These are phyloP conservation scores for Ceyx cyanopectus DNA, from an alignment of 2,113 vertebrate genomes.

Conservation along the genomic window DNA sequence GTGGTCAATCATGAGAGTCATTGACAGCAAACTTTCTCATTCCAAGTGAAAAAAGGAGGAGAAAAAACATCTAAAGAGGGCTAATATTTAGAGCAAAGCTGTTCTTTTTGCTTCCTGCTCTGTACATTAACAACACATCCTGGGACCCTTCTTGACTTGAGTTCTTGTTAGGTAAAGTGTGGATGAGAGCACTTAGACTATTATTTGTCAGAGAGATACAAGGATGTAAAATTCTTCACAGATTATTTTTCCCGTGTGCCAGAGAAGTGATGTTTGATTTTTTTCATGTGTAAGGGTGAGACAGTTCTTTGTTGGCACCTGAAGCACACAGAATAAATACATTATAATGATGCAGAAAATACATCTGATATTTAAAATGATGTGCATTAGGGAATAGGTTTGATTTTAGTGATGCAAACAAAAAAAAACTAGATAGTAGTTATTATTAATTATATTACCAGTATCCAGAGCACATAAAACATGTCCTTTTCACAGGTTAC, in stretches of 20 bases:
- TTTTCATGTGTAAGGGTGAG: background rate
- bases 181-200: background rate
- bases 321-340: background rate
- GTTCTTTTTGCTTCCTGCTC: background rate
- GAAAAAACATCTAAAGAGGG: background rate
- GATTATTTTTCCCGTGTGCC: background rate
- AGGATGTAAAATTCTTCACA: background rate
- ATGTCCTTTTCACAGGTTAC: background rate
- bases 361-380: background rate
- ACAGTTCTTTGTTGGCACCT: background rate
- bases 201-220: background rate
- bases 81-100: background rate
- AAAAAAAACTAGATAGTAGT: background rate
- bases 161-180: background rate
- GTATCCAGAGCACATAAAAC: background rate
- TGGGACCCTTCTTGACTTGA: background rate
- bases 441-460: too few species aligned
- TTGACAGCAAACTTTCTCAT: constrained; percentile 12
- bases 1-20: background rate
- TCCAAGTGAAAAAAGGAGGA: background rate
- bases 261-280: background rate
- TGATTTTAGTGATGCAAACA: background rate
- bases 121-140: background rate
- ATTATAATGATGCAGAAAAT: background rate
- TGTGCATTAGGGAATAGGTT: background rate